Percentiles rank a stretch among this genome's conserved stretches.
Evolutionary conservation across 1,140 invertebrate genomes (phyloP).

Genomic region (Macrobrachium nipponense): DNA sequence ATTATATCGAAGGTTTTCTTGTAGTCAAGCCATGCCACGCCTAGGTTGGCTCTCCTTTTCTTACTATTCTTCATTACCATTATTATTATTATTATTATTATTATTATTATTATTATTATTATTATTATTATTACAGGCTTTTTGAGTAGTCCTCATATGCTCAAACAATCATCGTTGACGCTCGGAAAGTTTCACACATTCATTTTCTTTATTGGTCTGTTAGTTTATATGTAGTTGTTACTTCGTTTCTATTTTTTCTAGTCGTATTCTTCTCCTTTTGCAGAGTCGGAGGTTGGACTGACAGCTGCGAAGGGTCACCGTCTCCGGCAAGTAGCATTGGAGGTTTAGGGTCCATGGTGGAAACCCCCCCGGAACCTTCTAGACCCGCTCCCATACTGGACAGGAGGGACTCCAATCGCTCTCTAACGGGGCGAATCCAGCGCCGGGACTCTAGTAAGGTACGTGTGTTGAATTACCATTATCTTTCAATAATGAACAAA

Average conservation of each 20-base stretch:
- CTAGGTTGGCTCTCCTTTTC: too few species aligned
- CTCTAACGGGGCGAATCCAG: constrained; percentile 39
- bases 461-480: neutral
- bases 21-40: too few species aligned
- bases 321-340: constrained; percentile 41
- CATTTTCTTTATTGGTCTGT: neutral
- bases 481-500: too few species aligned
- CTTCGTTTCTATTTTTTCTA: neutral
- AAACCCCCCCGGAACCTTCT: constrained; percentile 45
- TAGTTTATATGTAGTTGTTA: neutral
- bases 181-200: too few species aligned
- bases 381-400: constrained; percentile 43
- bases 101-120: too few species aligned
- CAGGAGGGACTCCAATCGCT: constrained; percentile 52
- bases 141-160: too few species aligned
- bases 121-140: too few species aligned
- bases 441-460: constrained; percentile 50
- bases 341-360: constrained; percentile 22
- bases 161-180: too few species aligned
- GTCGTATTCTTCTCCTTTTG: neutral
- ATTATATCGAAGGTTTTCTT: too few species aligned
- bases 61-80: too few species aligned
- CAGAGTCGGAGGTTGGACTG: constrained; percentile 45
- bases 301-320: constrained; percentile 44
- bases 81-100: too few species aligned